These are phyloP conservation scores for Entosphenus tridentatus DNA, from an alignment of 2,113 vertebrate species.

Conservation along the genomic window DNA sequence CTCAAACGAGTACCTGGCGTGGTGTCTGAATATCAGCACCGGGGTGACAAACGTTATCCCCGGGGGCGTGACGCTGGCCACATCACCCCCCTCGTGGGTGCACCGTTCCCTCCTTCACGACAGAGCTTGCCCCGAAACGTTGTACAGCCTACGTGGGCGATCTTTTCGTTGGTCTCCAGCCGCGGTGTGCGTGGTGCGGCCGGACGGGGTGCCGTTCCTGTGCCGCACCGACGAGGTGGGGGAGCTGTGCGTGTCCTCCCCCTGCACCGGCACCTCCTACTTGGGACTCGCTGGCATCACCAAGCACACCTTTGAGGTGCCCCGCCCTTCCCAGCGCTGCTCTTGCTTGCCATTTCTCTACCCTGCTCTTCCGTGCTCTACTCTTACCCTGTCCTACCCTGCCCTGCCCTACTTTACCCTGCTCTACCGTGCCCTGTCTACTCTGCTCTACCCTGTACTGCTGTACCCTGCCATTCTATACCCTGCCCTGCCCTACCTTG, in stretches of 20 bases:
- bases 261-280: constrained; percentile 66
- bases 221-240: constrained; percentile 80
- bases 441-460: no score
- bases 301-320: constrained; percentile 94
- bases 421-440: no score
- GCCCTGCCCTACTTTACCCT: no score
- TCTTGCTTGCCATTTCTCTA: background rate
- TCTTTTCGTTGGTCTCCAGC: constrained; percentile 21
- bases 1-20: no score
- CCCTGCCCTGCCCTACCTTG: no score
- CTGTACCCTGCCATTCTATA: no score
- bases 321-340: background rate
- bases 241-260: constrained; percentile 63
- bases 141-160: background rate
- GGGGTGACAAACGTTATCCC: no score
- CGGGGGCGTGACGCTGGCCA: no score
- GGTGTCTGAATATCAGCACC: no score
- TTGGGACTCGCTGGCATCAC: constrained; percentile 85
- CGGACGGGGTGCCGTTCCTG: constrained; percentile 59
- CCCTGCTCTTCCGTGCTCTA: background rate
- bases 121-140: background rate
- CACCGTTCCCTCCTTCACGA: background rate
- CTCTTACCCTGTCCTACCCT: no score
- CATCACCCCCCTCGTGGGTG: no score
- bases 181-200: constrained; percentile 65